Percentiles rank a stretch among this genome's conserved stretches.
These are phyloP conservation scores for Hydrozoanthus tunicans DNA, from an alignment of 64 coral and sea anemone genomes.

Conservation along the genomic window DNA sequence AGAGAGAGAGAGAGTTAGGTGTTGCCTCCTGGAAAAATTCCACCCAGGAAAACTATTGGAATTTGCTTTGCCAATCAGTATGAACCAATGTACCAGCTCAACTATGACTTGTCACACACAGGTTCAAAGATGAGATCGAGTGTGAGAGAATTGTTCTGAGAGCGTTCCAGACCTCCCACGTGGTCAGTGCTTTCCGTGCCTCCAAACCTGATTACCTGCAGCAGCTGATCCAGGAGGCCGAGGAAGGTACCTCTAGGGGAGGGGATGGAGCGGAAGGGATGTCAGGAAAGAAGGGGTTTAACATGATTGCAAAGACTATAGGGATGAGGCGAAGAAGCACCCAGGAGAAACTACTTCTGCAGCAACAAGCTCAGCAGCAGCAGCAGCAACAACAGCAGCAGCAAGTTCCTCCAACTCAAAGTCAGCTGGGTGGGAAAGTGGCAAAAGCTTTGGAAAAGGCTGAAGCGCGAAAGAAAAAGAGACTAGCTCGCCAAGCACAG, in stretches of 20 bases:
- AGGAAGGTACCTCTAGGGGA: constrained; percentile 11
- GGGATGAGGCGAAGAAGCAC: constrained; percentile 57
- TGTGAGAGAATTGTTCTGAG: constrained; percentile 88
- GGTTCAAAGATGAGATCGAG: constrained; percentile 91
- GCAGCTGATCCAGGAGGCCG: constrained; percentile 65
- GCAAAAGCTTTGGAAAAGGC: constrained; percentile 95
- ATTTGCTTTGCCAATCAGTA: too few species aligned
- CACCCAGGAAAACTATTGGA: too few species aligned
- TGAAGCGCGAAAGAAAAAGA: constrained; percentile 84
- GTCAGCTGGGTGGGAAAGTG: constrained; percentile 93
- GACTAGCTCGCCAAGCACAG: constrained; percentile 86
- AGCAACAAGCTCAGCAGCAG: constrained; percentile 59
- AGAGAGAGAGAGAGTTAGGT: too few species aligned
- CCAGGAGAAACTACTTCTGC: constrained; percentile 46
- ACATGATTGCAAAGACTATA: neutral
- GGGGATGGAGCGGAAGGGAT: constrained; percentile 70
- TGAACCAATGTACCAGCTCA: too few species aligned
- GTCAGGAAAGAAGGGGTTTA: constrained; percentile 27
- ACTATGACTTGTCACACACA: neutral
- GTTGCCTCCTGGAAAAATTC: too few species aligned
- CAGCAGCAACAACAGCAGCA: constrained; percentile 64
- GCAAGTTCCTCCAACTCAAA: constrained; percentile 43
- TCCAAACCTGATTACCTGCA: constrained; percentile 82
- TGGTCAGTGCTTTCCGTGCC: constrained; percentile 67
- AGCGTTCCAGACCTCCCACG: constrained; percentile 76